These are phyloP conservation scores for Parapristionchus giblindavisi DNA, from an alignment of 2,888 invertebrate species.

Conservation along the genomic window DNA sequence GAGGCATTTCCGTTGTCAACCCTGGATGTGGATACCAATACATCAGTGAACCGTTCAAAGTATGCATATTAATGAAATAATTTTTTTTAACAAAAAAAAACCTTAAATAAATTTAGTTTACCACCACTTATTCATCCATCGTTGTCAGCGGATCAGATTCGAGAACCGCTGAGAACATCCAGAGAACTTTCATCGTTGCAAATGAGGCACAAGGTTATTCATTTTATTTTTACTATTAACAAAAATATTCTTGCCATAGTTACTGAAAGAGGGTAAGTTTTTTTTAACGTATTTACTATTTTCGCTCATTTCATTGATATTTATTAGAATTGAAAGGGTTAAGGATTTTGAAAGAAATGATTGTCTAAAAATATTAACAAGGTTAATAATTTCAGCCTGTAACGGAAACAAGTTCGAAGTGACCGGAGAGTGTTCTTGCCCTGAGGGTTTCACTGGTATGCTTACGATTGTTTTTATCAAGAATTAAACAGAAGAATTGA, in stretches of 20 bases:
- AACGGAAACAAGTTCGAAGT: not conserved
- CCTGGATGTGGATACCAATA: slow-evolving; percentile 31
- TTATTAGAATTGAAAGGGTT: not conserved
- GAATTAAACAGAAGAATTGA: not conserved
- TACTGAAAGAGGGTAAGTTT: too few relatives aligned
- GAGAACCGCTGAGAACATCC: not conserved
- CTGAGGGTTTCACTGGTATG: slow-evolving; percentile 33
- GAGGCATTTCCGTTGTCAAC: slow-evolving; percentile 9
- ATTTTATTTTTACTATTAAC: too few relatives aligned
- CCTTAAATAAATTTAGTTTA: too few relatives aligned
- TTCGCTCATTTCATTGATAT: too few relatives aligned
- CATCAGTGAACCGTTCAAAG: slow-evolving; percentile 15
- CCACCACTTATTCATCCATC: slow-evolving; percentile 14
- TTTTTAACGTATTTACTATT: too few relatives aligned
- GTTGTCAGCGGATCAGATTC: not conserved
- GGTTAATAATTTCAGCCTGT: not conserved
- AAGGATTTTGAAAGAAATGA: not conserved
- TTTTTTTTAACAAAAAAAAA: too few relatives aligned
- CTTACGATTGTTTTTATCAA: not conserved
- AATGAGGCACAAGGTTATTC: slow-evolving; percentile 6
- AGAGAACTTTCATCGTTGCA: slow-evolving; percentile 31
- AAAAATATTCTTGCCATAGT: too few relatives aligned
- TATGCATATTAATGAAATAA: not conserved
- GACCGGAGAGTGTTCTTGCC: slow-evolving; percentile 25
- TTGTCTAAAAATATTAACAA: not conserved